A percentile compares a stretch with the other conserved stretches of the same genome.
Evolutionary conservation across 2,888 invertebrate genomes (phyloP).

Genomic region (Dicycla oo): DNA sequence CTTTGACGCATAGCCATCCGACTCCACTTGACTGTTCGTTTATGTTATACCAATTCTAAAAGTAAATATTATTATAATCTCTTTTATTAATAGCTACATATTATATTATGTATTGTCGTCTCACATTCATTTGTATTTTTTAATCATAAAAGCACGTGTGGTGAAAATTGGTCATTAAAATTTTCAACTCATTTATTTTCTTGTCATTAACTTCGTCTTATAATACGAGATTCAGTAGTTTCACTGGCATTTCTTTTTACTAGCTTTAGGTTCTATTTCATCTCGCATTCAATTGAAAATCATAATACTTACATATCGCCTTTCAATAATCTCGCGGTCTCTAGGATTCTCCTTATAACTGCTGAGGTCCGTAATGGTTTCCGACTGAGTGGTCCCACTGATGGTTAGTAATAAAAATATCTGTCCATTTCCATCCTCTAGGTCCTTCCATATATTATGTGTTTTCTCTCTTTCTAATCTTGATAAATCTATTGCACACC

Average conservation of each 20-base stretch:
- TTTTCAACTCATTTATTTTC: neutral
- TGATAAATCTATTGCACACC: conserved; percentile 96
- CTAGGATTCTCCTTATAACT: conserved; percentile 95
- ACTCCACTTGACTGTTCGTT: conserved; percentile 93
- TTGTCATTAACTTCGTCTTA: too few species aligned
- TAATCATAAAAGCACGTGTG: too few species aligned
- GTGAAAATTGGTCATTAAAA: neutral
- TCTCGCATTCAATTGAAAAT: conserved; percentile 1
- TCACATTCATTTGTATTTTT: neutral
- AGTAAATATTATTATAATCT: neutral
- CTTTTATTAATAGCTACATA: neutral
- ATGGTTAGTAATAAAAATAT: conserved; percentile 97
- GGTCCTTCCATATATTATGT: conserved; percentile 96
- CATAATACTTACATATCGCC: conserved; percentile 92
- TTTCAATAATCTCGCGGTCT: conserved; percentile 91
- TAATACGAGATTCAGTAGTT: too few species aligned
- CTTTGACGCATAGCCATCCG: conserved; percentile 98
- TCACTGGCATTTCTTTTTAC: neutral
- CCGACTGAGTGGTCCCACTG: conserved; percentile 97
- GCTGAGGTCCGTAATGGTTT: conserved; percentile 97
- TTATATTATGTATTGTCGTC: neutral
- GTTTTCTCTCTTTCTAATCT: conserved; percentile 96
- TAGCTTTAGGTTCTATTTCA: neutral
- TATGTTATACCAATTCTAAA: conserved; percentile 91
- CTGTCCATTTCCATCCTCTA: conserved; percentile 97